A percentile compares a stretch with the other conserved stretches of the same genome.
phyloP scores from a whole-genome alignment of 2,797 vertebrate genomes.

The Scolopax rusticola region DNA sequence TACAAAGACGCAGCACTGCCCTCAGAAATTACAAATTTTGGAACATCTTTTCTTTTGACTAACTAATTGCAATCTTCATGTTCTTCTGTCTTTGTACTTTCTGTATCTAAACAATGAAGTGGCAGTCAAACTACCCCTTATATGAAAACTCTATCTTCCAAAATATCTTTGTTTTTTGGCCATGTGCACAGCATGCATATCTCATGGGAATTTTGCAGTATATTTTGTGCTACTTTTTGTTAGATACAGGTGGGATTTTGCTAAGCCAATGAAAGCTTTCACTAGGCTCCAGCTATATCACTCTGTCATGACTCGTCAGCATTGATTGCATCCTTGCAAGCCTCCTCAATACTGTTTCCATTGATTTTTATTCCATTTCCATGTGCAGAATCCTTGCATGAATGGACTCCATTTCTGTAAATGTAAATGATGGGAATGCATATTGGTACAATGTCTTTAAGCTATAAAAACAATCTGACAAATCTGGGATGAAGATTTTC shows the following conservation, averaged over 20 bases:
- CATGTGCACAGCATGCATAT: not conserved
- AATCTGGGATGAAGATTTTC: not conserved
- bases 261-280: not conserved
- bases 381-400: not conserved
- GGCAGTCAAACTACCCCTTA: not conserved
- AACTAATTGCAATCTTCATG: not conserved
- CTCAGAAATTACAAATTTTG: not conserved
- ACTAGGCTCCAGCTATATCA: not conserved
- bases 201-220: not conserved
- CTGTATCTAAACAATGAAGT: not conserved
- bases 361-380: slow-evolving; percentile 38
- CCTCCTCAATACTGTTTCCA: slow-evolving; percentile 5
- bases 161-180: not conserved
- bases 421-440: not conserved
- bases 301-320: not conserved
- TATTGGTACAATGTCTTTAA: not conserved
- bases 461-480: not conserved
- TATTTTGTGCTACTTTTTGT: not conserved
- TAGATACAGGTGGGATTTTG: not conserved
- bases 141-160: not conserved
- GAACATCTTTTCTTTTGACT: not conserved
- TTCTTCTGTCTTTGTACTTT: not conserved
- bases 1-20: not conserved
- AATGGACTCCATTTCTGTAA: slow-evolving; percentile 17
- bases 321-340: not conserved